Base-by-base conservation (phyloP, 2,888 invertebrate species). In the Drosophila atroscutellata region DNA sequence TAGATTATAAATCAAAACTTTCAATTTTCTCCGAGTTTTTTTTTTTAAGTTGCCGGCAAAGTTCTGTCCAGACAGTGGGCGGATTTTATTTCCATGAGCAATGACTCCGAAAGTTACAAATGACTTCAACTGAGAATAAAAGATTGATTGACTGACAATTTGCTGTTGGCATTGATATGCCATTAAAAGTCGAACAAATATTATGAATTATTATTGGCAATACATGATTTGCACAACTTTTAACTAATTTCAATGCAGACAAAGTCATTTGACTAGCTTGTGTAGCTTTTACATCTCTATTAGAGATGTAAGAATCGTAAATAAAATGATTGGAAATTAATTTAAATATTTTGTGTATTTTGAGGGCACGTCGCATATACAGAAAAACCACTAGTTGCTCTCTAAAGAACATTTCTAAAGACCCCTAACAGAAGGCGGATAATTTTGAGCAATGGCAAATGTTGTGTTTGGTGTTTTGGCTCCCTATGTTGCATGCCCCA, bases 1-100 rank as follows among this genome's bases (percentile, higher is more conserved):
- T 55, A 80, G 86, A 86, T 90, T 89, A 90, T 89, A 87, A 90
- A 87, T 90, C 86, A 86, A 86, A 86, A 86, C 89, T 90, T 86
- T 86, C 90, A 86, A 90, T 86, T 90, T 86, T 90, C 80, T 60
- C 55, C 50, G 32, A 70, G 63, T 64, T 67, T 50, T 52, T 61
- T 61, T 36, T 61, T 65, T 71, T 13, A 47, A 63, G 66, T 75
- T 79, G 80, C 78, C 78, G 74, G 75, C 76, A 77, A 85, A 85
- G 62, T 86, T 85, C 68, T 34, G 75, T 26, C 68, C 64, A 76
- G 81, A 75, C 75, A 51, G 54, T 55, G 30, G 69, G 64, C 39
- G 66, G 75, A 58, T 72, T 57, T 50, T 52, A 34, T 20, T 28
- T 26, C 37, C 36, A 47, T 32, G 47, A 30, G 28, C 51, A 36